Evolutionary conservation across 2,888 invertebrate species (phyloP).

Genomic region (Himalopsyche japonica): DNA sequence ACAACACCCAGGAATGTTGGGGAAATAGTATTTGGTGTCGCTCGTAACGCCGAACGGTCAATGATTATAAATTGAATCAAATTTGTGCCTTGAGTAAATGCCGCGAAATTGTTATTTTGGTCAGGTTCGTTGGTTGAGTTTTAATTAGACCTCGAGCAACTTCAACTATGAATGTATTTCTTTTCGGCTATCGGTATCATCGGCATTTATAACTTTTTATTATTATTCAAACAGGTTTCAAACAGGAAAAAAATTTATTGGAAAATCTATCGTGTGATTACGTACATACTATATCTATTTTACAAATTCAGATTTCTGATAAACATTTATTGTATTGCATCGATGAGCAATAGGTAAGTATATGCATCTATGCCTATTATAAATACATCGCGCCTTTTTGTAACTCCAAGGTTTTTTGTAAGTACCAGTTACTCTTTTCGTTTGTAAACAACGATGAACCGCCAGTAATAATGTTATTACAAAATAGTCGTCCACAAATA

Average conservation of each 20-base stretch:
- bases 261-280: no score
- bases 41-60: not conserved
- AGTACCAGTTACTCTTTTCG: no score
- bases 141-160: not conserved
- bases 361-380: not conserved
- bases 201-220: not conserved
- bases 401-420: not conserved
- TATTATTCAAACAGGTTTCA: not conserved
- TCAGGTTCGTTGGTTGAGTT: not conserved
- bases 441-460: no score
- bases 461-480: no score
- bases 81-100: not conserved
- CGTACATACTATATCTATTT: no score
- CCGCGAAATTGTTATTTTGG: not conserved
- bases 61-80: not conserved
- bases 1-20: not conserved
- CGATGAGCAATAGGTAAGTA: not conserved
- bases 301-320: no score
- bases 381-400: not conserved
- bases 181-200: not conserved
- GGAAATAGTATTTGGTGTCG: not conserved
- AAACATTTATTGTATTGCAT: no score
- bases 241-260: no score
- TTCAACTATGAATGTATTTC: not conserved
- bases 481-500: no score